Base-by-base conservation (phyloP, 2,797 vertebrate genomes). In the Schizopygopsis malacanthus region DNA sequence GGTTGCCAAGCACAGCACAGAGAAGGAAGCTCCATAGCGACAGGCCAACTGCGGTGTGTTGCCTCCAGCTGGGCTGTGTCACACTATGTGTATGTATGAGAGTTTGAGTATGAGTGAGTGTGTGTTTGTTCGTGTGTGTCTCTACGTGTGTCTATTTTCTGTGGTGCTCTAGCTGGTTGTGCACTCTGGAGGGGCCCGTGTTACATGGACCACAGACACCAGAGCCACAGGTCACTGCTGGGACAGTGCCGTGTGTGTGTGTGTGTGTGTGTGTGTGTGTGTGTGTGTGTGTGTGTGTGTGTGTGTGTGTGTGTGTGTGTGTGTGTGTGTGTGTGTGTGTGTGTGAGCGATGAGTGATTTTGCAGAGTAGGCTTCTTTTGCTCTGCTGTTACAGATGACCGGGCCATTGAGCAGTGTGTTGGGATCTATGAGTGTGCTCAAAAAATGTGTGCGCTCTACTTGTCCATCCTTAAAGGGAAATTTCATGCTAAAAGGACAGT, bases 1-100 rank as follows among this genome's bases (percentile, higher is more conserved):
- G 70, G 85, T 82, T 0, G 94, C 95, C 95, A 96, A 95, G 87
- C 89, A 94, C 91, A 95, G 92, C 95, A 95, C 90, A 92, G 87
- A 56, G 90, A 92, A 93, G 92, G 92, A 94, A 94, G 92, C 92
- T 93, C 92, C 91, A 92, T 92, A 92, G 92, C 91, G 92, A 93
- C 93, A 92, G 92, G 93, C 92, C 92, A 88, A 94, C 93, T 89
- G 89, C 89, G 91, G 83, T 20, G 70, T 93, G 92, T 92, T 91
- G 88, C 90, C 92, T 92, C 94, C 94, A 94, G 93, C 93, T 89
- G 92, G 88, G 90, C 90, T 90, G 91, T 93, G 92, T 85, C 79
- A 85, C 79, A 43, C 75, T 82, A 52, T 73, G 79, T 88, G 84
- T 83, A 77, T 83, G 83, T 71, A 81, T 82, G 37, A 86, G 75